Evolutionary conservation across 2,888 invertebrate species (phyloP), one percentile per base, ranked within the genome.

Genomic region (Netelia fuscicornis): DNA sequence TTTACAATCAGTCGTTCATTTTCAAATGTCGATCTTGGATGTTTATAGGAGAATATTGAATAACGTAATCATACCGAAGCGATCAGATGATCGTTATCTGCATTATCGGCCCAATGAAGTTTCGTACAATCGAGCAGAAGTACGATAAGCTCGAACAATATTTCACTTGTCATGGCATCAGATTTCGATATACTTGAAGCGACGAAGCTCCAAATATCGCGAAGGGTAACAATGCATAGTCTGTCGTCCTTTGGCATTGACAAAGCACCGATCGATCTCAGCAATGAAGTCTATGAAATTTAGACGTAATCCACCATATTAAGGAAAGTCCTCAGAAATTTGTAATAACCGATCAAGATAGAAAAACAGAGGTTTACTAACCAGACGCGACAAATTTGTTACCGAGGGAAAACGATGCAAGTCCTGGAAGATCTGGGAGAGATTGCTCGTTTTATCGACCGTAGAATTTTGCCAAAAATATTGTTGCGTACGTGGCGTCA

Each of bases 311-410:
- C n/a, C 58, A 58, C 52, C 25, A 70, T 0, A 3, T 30, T 56
- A 37, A 44, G 20, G 17, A 70, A 65, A 23, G 23, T 42, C 25
- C 62, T 78, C 65, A 0, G 17, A 71, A 20, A 72, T 42, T 17
- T n/a, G 62, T 70, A 13, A 6, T 10, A 23, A 74, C 0, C 20
- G 8, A 13, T 17, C 8, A 2, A 20, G 17, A n/a, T 44, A 30
- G 17, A n/a, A 58, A 54, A 23, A 23, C 5, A 13, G 0, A 78
- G 23, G 62, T 11, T 5, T 68, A 84, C 90, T 87, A 87, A 92
- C 92, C 23, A 93, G 86, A 62, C 75, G 79, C 20, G 76, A 87
- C 89, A 91, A 92, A 86, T 90, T 91, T 56, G 87, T 85, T 13
- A 87, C 76, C 1, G 89, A 89, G 13, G 92, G 90, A 3, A 88